Conservation (phyloP, 2,797 vertebrate genomes). For the Alosa sapidissima region DNA sequence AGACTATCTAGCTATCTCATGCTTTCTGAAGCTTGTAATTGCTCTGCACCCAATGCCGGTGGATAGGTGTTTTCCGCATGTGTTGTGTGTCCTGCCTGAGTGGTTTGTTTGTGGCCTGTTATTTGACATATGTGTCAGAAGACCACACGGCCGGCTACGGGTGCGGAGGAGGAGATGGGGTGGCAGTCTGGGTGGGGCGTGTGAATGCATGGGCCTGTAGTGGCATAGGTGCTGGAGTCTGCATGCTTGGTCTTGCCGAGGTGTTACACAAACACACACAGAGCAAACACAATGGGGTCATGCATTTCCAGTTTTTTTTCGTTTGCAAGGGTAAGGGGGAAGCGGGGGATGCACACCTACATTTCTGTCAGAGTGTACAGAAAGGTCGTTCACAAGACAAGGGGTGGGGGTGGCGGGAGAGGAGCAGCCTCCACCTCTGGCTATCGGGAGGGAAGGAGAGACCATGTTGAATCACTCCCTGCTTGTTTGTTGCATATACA, state of each 20-base stretch:
- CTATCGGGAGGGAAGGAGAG: background rate
- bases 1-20: background rate
- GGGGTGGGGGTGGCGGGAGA: background rate
- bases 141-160: background rate
- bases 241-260: conserved; percentile 38
- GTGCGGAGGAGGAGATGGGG: background rate
- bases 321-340: background rate
- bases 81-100: background rate
- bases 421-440: background rate
- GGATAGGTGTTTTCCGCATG: background rate
- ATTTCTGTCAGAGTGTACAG: conserved; percentile 25
- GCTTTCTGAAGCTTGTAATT: background rate
- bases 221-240: background rate
- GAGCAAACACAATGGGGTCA: conserved; percentile 49
- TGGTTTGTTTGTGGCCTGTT: background rate
- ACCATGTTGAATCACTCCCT: background rate
- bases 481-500: background rate
- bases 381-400: conserved; percentile 13
- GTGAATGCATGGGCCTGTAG: background rate
- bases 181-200: background rate
- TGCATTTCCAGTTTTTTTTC: conserved; percentile 8
- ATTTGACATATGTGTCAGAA: background rate
- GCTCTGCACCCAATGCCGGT: background rate
- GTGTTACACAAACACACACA: conserved; percentile 50
- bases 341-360: background rate